Evolutionary conservation across 2,113 vertebrate genomes (phyloP), one percentile per base, ranked within the genome.

Genomic region (Pionites leucogaster): DNA sequence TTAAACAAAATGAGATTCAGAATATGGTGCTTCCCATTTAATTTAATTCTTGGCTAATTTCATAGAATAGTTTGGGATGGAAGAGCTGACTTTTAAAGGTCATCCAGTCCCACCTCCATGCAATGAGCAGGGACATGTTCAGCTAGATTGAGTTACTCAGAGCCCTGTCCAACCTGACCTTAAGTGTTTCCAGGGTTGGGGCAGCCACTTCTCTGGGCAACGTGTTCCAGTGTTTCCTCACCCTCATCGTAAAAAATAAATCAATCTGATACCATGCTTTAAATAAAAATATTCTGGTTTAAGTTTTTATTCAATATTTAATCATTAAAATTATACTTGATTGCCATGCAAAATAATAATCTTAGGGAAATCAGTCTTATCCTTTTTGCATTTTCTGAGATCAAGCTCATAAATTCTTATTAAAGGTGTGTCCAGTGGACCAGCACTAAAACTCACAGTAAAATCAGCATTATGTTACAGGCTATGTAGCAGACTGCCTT

Each of bases 361-460:
- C 1, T 55, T 76, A 60, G 29, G 46, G 16, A 19, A 86, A 91
- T 57, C 17, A 11, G 18, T 28, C 28, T 57, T 15, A 29, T 13
- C 5, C 10, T 33, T 86, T 87, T 57, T 42, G 7, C 13, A 15
- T 69, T 72, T 81, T 75, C 59, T 53, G 10, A 59, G 23, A 5
- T 69, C 29, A 72, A 59, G 28, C 8, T 82, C 18, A 62, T 49
- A 28, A 92, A 44, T 64, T 82, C 19, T 59, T 85, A 2, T 52
- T 74, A 42, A 64, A 68, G 12, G 42, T 76, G 22, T 39, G 7
- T 41, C 44, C n/a, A 65, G 11, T 31, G 22, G 17, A 46, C 50
- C 44, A 50, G 24, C 0, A 2, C 31, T 72, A 72, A 75, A 13
- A 70, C 4, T 22, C 33, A 28, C 1, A 0, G 11, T 52, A 52